Conservation (phyloP, 2,888 invertebrate genomes). For the Habrosyne pyritoides region DNA sequence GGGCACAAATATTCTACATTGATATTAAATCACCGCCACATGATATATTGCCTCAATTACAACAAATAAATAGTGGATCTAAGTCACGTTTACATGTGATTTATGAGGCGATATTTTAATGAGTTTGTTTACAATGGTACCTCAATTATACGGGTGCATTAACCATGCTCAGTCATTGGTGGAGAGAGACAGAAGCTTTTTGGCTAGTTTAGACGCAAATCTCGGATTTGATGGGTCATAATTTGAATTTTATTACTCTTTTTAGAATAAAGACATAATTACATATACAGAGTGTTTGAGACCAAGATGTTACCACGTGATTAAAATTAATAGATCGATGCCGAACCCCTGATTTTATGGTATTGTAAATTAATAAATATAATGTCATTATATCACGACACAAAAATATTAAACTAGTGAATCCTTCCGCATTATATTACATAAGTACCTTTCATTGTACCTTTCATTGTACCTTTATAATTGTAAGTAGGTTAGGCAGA, state of each 20-base stretch:
- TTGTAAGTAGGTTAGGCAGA: too few species aligned
- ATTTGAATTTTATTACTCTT: neutral
- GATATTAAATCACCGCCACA: neutral
- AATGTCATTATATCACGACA: too few species aligned
- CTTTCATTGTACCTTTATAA: too few species aligned
- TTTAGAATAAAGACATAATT: too few species aligned
- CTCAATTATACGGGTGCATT: constrained; percentile 41
- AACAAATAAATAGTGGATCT: neutral
- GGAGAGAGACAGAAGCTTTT: constrained; percentile 33
- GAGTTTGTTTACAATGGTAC: constrained; percentile 28
- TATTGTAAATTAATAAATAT: too few species aligned
- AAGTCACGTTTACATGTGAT: neutral
- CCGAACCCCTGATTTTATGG: too few species aligned
- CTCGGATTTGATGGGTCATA: constrained; percentile 14
- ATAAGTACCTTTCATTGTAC: too few species aligned
- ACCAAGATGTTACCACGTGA: too few species aligned
- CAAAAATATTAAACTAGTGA: too few species aligned
- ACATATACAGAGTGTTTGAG: too few species aligned
- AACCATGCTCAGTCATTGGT: constrained; percentile 45
- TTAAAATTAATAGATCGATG: too few species aligned
- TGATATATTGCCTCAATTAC: neutral
- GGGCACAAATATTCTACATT: constrained; percentile 1
- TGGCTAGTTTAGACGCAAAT: constrained; percentile 29
- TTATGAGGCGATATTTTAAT: neutral
- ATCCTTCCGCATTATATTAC: too few species aligned